Percentiles rank a stretch among this genome's conserved stretches.
These are phyloP conservation scores for Caenorhabditis imperialis DNA, from an alignment of 2,888 invertebrate species.

Conservation along the genomic window DNA sequence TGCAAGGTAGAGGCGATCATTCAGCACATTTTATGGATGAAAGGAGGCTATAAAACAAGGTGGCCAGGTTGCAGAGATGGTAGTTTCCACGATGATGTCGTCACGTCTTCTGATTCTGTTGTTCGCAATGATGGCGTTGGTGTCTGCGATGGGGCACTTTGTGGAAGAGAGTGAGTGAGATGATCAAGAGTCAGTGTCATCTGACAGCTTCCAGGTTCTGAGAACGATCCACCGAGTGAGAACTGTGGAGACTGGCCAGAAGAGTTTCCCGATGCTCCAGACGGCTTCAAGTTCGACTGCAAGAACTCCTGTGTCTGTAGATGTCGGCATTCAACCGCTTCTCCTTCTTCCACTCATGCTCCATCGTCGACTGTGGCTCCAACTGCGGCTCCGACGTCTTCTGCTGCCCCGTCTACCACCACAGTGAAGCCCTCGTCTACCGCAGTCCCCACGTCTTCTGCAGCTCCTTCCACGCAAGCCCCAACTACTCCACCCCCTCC, in stretches of 20 bases:
- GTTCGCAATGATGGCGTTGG: not conserved
- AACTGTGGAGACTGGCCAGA: slow-evolving; percentile 31
- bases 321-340: not conserved
- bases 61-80: not conserved
- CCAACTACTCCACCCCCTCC: not conserved
- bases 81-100: slow-evolving; percentile 16
- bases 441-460: not conserved
- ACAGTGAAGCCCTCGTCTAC: not conserved
- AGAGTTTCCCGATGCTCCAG: slow-evolving; percentile 21
- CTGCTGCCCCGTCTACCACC: not conserved
- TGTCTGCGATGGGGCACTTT: slow-evolving; percentile 21
- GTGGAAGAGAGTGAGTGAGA: slow-evolving; percentile 1
- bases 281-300: slow-evolving; percentile 27
- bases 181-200: not conserved
- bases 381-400: slow-evolving; percentile 2
- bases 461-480: not conserved
- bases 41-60: slow-evolving; percentile 27
- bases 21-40: too few relatives aligned
- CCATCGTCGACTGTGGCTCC: not conserved
- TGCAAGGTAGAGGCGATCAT: too few relatives aligned
- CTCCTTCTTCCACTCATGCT: not conserved
- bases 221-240: not conserved
- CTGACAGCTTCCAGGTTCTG: not conserved
- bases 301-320: slow-evolving; percentile 12
- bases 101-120: slow-evolving; percentile 25